Conservation (phyloP, 2,797 vertebrate species). For the Odontamblyopus lacepedii region DNA sequence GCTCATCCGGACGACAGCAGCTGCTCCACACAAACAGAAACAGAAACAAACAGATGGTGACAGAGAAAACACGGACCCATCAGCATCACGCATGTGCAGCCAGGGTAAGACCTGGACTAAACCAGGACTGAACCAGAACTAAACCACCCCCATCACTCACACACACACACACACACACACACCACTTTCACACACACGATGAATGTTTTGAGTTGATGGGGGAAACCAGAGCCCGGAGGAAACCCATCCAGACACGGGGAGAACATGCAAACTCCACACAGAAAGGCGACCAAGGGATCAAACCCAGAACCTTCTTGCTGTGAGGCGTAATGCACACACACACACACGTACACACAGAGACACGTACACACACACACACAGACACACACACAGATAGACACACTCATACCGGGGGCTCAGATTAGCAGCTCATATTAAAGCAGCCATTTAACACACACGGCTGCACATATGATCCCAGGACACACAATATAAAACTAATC, state of each 20-base stretch:
- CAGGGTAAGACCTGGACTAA: background rate
- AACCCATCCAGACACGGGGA: too few relatives aligned
- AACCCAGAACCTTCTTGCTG: too few relatives aligned
- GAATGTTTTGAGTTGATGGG: too few relatives aligned
- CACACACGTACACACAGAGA: too few relatives aligned
- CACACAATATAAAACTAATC: background rate
- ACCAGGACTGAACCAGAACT: background rate
- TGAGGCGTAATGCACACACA: too few relatives aligned
- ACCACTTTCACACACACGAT: too few relatives aligned
- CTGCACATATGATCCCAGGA: background rate
- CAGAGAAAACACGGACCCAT: background rate
- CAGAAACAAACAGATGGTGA: background rate
- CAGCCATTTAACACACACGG: constrained; percentile 3
- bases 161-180: too few relatives aligned
- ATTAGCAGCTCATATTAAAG: constrained; percentile 5
- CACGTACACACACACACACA: too few relatives aligned
- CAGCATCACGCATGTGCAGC: background rate
- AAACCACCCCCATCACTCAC: background rate
- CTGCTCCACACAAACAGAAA: background rate
- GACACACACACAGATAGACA: too few relatives aligned
- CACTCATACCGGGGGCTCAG: background rate
- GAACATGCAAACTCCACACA: too few relatives aligned
- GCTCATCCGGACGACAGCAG: background rate
- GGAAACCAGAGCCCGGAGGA: too few relatives aligned
- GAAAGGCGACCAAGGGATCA: too few relatives aligned